These are phyloP conservation scores for Pungitius pungitius DNA, from an alignment of 2,113 vertebrate genomes.

Conservation along the genomic window DNA sequence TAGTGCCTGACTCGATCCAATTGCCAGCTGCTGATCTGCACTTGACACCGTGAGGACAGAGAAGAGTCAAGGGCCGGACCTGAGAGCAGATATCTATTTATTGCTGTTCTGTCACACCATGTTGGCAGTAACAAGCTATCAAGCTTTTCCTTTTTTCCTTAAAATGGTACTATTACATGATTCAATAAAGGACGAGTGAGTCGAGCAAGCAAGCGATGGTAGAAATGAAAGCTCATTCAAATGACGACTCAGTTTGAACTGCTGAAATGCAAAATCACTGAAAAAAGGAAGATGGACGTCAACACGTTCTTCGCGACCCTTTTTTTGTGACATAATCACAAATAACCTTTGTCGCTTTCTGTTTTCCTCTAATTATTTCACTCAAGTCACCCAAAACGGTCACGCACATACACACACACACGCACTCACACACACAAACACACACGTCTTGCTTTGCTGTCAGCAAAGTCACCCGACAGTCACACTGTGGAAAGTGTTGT, in stretches of 20 bases:
- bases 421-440: conserved; percentile 27
- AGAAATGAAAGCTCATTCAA: neutral
- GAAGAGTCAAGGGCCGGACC: conserved; percentile 26
- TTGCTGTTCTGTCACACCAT: conserved; percentile 33
- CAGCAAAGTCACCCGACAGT: conserved; percentile 74
- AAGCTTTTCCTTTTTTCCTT: conserved; percentile 2
- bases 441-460: conserved; percentile 57
- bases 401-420: conserved; percentile 21
- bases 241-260: conserved; percentile 44
- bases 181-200: conserved; percentile 33
- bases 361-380: conserved; percentile 26
- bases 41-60: conserved; percentile 35
- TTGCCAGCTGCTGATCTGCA: conserved; percentile 30
- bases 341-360: conserved; percentile 50
- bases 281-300: conserved; percentile 47
- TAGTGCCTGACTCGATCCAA: conserved; percentile 33
- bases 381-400: conserved; percentile 48
- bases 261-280: conserved; percentile 15
- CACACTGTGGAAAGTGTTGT: conserved; percentile 70
- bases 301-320: conserved; percentile 47
- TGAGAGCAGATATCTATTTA: conserved; percentile 41
- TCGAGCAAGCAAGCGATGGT: conserved; percentile 34
- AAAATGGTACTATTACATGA: conserved; percentile 48
- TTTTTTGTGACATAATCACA: conserved; percentile 65
- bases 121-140: conserved; percentile 20